Base-by-base conservation (phyloP, 2,888 invertebrate species). In the Cotesia congregata region DNA sequence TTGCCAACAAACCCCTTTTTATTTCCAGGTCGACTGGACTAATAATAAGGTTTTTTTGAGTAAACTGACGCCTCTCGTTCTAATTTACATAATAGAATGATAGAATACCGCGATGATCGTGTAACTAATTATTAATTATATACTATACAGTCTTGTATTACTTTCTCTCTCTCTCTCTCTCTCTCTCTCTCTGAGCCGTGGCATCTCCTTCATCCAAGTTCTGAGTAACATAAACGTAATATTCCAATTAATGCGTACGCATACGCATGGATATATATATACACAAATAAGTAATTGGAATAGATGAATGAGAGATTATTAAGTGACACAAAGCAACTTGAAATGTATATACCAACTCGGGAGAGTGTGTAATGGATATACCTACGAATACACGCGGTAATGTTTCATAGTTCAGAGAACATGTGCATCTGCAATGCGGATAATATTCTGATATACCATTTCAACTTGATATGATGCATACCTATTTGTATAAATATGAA, bases 371-470 rank as follows among this genome's bases (percentile, higher is more conserved):
- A 50, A 50, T 50, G 59, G 70, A 71, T 70, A 75, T 70, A 71
- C n/a, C 7, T 59, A 62, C 39, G 38, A 61, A 60, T 61, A 67
- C 62, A 72, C 68, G 60, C 65, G 61, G 77, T 74, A 74, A 77
- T 77, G 73, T 77, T 77, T 77, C 77, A 77, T 74, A 67, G 76
- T 60, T 69, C 62, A 72, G 64, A 68, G 76, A 76, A 67, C 71
- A 72, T 76, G 65, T 77, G 73, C 74, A 77, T 77, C 77, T 30
- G 77, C 77, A 77, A 74, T 77, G 77, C 77, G 70, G 77, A 73
- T 77, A 77, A 69, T 64, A 77, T 73, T 73, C 69, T 77, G 65
- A 77, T 73, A 77, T 70, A 65, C 50, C 68, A 40, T 61, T 74
- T 74, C 50, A 70, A 69, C 30, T 65, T 38, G 60, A 59, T 64